These are phyloP conservation scores for Zonotrichia leucophrys DNA, from an alignment of 2,113 vertebrate genomes.

Conservation along the genomic window DNA sequence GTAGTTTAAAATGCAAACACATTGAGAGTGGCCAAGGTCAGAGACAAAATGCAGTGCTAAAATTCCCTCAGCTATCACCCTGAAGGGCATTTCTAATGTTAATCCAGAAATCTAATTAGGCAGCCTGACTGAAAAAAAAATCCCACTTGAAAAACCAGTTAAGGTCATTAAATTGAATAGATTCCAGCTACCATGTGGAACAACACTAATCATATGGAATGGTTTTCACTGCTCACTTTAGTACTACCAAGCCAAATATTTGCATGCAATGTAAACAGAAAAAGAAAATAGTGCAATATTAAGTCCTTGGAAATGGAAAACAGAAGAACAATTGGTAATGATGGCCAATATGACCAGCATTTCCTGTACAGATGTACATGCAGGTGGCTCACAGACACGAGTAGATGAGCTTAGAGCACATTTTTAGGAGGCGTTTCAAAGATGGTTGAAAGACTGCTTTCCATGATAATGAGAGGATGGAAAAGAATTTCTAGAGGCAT, in stretches of 20 bases:
- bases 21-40: not conserved
- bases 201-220: not conserved
- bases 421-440: not conserved
- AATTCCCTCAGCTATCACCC: not conserved
- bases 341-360: not conserved
- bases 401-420: not conserved
- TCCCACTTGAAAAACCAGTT: not conserved
- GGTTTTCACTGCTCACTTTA: not conserved
- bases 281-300: not conserved
- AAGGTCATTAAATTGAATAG: not conserved
- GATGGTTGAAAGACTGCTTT: not conserved
- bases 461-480: not conserved
- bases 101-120: not conserved
- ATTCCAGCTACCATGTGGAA: not conserved
- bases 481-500: not conserved
- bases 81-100: not conserved
- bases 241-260: not conserved
- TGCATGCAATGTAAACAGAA: not conserved
- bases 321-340: not conserved
- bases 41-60: not conserved
- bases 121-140: not conserved
- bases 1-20: not conserved
- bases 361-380: not conserved
- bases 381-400: not conserved
- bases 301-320: not conserved